Base-by-base conservation (phyloP, 2,797 vertebrate species). In the Lerista edwardsae region DNA sequence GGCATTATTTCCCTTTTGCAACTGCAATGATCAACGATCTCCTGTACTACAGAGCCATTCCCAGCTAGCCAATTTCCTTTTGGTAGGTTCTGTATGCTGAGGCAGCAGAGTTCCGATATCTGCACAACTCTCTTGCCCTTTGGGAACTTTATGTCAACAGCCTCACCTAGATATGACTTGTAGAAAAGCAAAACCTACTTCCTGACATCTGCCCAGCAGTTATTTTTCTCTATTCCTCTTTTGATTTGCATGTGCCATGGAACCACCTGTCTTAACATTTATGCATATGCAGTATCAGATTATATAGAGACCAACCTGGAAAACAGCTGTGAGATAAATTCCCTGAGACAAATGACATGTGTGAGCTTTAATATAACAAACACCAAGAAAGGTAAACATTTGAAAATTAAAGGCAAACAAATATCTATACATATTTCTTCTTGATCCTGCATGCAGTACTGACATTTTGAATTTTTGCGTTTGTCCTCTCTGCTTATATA, bases 131-230 rank as follows among this genome's bases (percentile, higher is more conserved):
- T 90, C 79, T 34, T 73, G 72, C 12, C 85, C 81, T 27, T 86
- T 44, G 12, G 79, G 47, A 29, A 84, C 74, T 89, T 95, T 92
- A 88, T 88, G 90, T 91, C 90, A 91, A 91, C 62, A 93, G 79
- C 69, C 93, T 92, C 89, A 82, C 74, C 83, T 88, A 90, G 86
- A 81, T 92, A 88, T 34, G 11, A 84, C 69, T 90, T 86, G 62
- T 57, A 81, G 88, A 86, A 91, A 93, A 80, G 64, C 65, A 87
- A 90, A 91, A 91, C 86, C 78, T 87, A 5, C 55, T 93, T 94
- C 86, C 81, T 95, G 89, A 90, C 81, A 92, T 93, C 87, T 91
- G 36, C 57, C 36, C 61, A 80, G 25, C 34, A 87, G 23, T 71
- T 89, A 4, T 47, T 88, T 87, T 77, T 73, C 19, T 59, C 83